Evolutionary conservation across 2,113 vertebrate species (phyloP).

Genomic region (Amphilophus citrinellus): DNA sequence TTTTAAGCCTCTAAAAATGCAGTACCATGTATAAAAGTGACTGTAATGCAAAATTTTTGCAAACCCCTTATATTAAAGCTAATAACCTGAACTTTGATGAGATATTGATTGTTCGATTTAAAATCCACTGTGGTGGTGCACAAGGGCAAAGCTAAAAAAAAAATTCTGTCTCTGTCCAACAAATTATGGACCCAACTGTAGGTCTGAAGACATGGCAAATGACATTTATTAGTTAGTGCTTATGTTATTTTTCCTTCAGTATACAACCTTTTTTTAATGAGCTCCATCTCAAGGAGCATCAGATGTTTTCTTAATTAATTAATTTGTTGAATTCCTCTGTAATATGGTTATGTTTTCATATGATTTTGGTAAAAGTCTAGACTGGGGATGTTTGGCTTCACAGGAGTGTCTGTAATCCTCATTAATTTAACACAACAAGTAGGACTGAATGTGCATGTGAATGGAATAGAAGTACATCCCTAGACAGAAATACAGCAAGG

Average conservation of each 20-base stretch:
- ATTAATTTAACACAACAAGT: slow-evolving; percentile 21
- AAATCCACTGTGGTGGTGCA: background rate
- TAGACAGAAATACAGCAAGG: slow-evolving; percentile 36
- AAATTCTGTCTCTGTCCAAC: background rate
- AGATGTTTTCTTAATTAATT: background rate
- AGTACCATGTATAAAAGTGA: background rate
- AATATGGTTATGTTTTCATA: background rate
- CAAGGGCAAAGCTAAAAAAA: too few relatives aligned
- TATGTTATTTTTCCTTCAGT: background rate
- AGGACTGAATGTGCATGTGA: slow-evolving; percentile 18
- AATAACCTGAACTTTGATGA: background rate
- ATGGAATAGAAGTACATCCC: slow-evolving; percentile 19
- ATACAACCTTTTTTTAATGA: background rate
- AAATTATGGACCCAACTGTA: background rate
- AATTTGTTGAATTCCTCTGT: background rate
- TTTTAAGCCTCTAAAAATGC: background rate
- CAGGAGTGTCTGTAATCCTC: background rate
- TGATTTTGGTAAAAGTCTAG: background rate
- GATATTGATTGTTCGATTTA: background rate
- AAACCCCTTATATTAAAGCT: background rate
- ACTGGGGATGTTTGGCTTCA: background rate
- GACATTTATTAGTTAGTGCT: background rate
- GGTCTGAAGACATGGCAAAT: background rate
- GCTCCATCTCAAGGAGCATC: background rate
- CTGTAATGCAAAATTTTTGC: background rate